A percentile compares a stretch with the other conserved stretches of the same genome.
Conservation (phyloP, 92 coral and sea anemone genomes). For the Palythoa grandis region DNA sequence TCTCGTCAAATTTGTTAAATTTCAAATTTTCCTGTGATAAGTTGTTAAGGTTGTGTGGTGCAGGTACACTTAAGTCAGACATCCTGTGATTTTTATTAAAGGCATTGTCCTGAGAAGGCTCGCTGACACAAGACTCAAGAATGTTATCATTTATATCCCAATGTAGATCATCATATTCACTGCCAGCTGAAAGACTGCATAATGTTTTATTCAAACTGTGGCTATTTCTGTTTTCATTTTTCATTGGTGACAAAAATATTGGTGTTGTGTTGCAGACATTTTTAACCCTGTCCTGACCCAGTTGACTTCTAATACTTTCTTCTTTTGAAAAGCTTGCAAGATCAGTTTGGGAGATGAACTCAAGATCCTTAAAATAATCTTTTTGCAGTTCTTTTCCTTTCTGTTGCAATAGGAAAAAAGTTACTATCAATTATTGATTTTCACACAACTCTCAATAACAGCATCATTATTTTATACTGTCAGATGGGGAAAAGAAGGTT, state of each 20-base stretch:
- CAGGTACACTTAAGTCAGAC: not conserved
- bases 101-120: not conserved
- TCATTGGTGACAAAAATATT: not conserved
- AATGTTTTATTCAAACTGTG: not conserved
- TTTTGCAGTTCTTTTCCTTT: not conserved
- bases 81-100: not conserved
- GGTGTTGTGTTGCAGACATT: not conserved
- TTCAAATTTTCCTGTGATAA: not conserved
- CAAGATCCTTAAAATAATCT: constrained; percentile 38
- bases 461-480: too few relatives aligned
- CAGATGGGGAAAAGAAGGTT: too few relatives aligned
- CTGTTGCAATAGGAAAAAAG: not conserved
- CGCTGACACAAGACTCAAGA: not conserved
- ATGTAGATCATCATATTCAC: constrained; percentile 5
- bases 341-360: constrained; percentile 17
- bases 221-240: not conserved
- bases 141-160: not conserved
- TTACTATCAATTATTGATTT: not conserved
- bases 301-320: not conserved
- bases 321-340: constrained; percentile 11
- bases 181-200: constrained; percentile 1
- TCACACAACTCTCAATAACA: too few relatives aligned
- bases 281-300: not conserved
- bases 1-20: not conserved
- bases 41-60: not conserved